phyloP scores from a whole-genome alignment of 53 echinoderm and acorn worm species.

The Paracentrotus lividus region DNA sequence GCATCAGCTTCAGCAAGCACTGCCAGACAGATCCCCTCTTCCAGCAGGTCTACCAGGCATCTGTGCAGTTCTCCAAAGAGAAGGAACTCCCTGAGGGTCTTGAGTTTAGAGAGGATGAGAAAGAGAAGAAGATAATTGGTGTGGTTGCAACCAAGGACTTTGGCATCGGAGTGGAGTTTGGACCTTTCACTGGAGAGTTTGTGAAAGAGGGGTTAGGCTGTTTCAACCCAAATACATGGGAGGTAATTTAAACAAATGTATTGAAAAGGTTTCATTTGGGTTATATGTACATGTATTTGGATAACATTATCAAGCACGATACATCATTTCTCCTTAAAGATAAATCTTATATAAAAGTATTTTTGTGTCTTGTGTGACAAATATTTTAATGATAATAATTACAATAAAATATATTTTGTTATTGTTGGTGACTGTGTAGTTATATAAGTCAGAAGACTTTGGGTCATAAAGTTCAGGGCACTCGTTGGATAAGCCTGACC shows the following conservation, averaged over 20 bases:
- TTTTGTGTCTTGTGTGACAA: too few species aligned
- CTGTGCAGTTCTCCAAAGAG: constrained; percentile 24
- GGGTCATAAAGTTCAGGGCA: too few species aligned
- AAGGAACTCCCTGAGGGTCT: constrained; percentile 52
- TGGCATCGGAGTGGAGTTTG: constrained; percentile 31
- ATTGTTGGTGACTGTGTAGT: too few species aligned
- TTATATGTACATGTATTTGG: too few species aligned
- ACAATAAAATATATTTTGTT: too few species aligned
- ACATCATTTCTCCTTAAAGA: neutral
- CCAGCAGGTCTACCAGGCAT: constrained; percentile 33
- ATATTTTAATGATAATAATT: too few species aligned
- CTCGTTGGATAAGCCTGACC: too few species aligned
- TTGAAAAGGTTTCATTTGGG: neutral
- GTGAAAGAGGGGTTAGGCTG: constrained; percentile 63
- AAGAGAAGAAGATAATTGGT: constrained; percentile 18
- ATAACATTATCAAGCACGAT: neutral
- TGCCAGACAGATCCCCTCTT: constrained; percentile 56
- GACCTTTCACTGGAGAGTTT: constrained; percentile 65
- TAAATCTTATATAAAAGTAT: too few species aligned
- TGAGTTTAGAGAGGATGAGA: neutral
- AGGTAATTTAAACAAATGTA: constrained; percentile 25
- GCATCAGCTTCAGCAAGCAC: neutral
- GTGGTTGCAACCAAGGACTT: constrained; percentile 42
- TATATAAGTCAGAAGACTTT: too few species aligned
- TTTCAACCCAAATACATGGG: constrained; percentile 62